Base-by-base conservation (phyloP, 2,113 vertebrate species). In the Brachypodius melanocephalos region DNA sequence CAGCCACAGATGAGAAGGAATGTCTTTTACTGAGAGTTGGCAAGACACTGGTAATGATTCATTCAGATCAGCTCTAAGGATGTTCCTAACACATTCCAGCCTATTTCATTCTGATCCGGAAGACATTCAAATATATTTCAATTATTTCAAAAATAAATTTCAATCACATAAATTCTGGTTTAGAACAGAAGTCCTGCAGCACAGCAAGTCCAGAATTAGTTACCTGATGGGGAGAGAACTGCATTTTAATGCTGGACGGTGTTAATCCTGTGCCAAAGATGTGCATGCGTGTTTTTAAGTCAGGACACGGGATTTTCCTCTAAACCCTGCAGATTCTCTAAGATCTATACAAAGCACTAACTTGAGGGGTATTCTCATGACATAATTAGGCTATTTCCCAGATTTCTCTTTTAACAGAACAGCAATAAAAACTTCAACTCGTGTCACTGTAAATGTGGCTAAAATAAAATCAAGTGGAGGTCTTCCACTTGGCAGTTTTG, bases 41-140 rank as follows among this genome's bases (percentile, higher is more conserved):
- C 69, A 87, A 69, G 77, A 49, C 24, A 11, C 17, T 28, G 76
- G 79, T n/a, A 94, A 96, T 90, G 94, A 89, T 89, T 68, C 95
- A 96, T 92, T 93, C 83, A 92, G n/a, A 93, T 71, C 83, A 90
- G 87, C 94, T 85, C 74, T 59, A 90, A 77, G 89, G 90, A 94
- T 95, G 81, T 28, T 77, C 71, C 72, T 92, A 88, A 80, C 89
- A 88, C 62, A 73, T 65, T 42, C 31, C 78, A 87, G 75, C 48
- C 55, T 65, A 81, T 85, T 94, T 89, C 58, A 63, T 26, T 83
- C 88, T 59, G 83, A 95, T 96, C 78, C 26, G 18, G 78, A 90
- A 83, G 68, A 87, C 80, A 87, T 93, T 82, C 28, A 89, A 65
- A 73, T 58, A 12, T 7, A 43, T 65, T 86, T 92, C 19, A 51